Conservation (phyloP, 2,888 invertebrate genomes). For the Endotricha flammealis region DNA sequence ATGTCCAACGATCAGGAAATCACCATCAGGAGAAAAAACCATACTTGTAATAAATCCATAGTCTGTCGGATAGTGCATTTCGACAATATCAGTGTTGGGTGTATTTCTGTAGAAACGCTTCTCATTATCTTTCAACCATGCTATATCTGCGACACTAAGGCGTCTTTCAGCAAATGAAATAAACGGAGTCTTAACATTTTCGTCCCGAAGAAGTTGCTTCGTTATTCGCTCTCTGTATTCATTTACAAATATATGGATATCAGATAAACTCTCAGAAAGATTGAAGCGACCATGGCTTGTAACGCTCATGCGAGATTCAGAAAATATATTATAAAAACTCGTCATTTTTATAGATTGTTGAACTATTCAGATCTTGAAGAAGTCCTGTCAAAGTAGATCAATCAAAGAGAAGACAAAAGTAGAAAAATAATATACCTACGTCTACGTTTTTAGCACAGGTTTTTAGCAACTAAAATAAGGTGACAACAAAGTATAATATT, state of each 20-base stretch:
- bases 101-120: conserved; percentile 44
- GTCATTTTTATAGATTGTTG: too few relatives aligned
- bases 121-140: conserved; percentile 16
- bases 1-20: conserved; percentile 62
- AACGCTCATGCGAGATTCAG: conserved; percentile 16
- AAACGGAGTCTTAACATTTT: conserved; percentile 29
- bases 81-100: conserved; percentile 35
- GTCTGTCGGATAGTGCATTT: conserved; percentile 40
- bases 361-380: too few relatives aligned
- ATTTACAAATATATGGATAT: conserved; percentile 45
- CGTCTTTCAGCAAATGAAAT: conserved; percentile 45
- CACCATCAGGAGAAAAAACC: conserved; percentile 59
- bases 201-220: conserved; percentile 32
- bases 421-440: too few relatives aligned
- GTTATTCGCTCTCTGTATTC: conserved; percentile 47
- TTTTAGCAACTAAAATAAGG: too few relatives aligned
- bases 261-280: conserved; percentile 38
- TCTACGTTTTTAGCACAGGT: too few relatives aligned
- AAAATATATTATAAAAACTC: conserved; percentile 30
- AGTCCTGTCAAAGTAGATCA: too few relatives aligned
- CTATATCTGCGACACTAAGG: conserved; percentile 20
- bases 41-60: conserved; percentile 52
- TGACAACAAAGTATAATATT: too few relatives aligned
- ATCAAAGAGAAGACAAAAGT: too few relatives aligned
- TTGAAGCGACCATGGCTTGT: conserved; percentile 40